These are phyloP conservation scores for Catagonus wagneri DNA, from an alignment of 2,113 vertebrate species.

Conservation along the genomic window DNA sequence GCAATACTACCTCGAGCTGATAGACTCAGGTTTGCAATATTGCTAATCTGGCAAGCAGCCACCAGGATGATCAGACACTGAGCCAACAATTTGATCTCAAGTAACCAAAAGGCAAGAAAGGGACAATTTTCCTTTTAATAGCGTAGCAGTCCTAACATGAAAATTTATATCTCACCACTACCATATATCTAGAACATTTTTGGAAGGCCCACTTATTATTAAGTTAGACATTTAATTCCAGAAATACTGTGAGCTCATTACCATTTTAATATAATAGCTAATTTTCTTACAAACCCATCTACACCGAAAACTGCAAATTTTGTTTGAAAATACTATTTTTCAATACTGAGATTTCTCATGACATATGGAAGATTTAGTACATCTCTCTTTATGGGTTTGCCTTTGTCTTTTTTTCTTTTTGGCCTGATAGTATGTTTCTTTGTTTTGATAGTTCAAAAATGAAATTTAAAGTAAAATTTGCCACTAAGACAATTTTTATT, in stretches of 20 bases:
- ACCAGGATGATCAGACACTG: slow-evolving; percentile 68
- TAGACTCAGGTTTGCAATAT: slow-evolving; percentile 80
- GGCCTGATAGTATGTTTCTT: background rate
- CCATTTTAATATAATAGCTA: slow-evolving; percentile 39
- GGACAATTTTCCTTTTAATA: slow-evolving; percentile 59
- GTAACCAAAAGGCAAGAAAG: slow-evolving; percentile 73
- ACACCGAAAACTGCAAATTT: background rate
- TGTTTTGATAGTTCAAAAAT: background rate
- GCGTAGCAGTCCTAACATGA: background rate
- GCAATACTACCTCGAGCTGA: slow-evolving; percentile 81
- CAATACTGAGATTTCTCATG: background rate
- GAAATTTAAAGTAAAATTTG: slow-evolving; percentile 10
- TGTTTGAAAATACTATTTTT: background rate
- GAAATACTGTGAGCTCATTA: slow-evolving; percentile 31
- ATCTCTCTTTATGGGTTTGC: background rate
- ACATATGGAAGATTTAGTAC: background rate
- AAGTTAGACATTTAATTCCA: slow-evolving; percentile 55
- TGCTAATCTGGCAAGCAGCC: slow-evolving; percentile 84
- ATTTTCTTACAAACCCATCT: slow-evolving; percentile 18
- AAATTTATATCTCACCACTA: slow-evolving; percentile 57
- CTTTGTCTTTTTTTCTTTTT: background rate
- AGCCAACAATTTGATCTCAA: slow-evolving; percentile 72
- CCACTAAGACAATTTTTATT: background rate
- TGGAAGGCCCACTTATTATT: background rate
- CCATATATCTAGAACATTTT: slow-evolving; percentile 30